Evolutionary conservation across 2,797 vertebrate genomes (phyloP).

Genomic region (Brachymystax lenok): DNA sequence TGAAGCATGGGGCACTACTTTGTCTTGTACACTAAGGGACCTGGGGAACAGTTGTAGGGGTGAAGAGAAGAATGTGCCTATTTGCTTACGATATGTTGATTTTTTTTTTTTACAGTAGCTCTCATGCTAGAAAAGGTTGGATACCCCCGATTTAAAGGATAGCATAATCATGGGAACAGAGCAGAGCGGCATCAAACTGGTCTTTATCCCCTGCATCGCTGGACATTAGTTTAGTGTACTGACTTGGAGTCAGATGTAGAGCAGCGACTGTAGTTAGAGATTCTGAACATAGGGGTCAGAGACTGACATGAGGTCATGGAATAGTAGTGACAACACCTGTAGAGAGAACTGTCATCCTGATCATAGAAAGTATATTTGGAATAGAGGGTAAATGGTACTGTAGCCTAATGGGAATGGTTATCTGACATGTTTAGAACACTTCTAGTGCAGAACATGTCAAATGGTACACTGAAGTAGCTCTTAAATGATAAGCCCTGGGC

Average conservation of each 20-base stretch:
- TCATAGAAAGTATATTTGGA: background rate
- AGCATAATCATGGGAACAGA: constrained; percentile 12
- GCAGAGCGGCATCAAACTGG: constrained; percentile 5
- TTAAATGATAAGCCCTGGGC: background rate
- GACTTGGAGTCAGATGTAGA: background rate
- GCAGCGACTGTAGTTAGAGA: background rate
- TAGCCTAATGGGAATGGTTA: background rate
- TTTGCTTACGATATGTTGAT: no score
- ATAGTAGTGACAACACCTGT: background rate
- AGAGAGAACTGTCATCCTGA: background rate
- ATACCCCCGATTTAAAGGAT: background rate
- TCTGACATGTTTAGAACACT: background rate
- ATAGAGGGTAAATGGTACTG: background rate
- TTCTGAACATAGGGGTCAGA: background rate
- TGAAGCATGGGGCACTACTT: no score
- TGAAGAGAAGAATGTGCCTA: no score
- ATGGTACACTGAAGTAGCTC: background rate
- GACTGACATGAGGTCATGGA: background rate
- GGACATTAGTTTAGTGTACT: background rate
- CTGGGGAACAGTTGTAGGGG: no score
- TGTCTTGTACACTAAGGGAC: no score
- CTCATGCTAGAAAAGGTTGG: no score
- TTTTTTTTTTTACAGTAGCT: no score
- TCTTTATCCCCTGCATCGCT: background rate
- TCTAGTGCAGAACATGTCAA: background rate